Evolutionary conservation across 37 sponge, comb jelly and placozoan genomes (phyloP).

Genomic region (Mnemiopsis leidyi): DNA sequence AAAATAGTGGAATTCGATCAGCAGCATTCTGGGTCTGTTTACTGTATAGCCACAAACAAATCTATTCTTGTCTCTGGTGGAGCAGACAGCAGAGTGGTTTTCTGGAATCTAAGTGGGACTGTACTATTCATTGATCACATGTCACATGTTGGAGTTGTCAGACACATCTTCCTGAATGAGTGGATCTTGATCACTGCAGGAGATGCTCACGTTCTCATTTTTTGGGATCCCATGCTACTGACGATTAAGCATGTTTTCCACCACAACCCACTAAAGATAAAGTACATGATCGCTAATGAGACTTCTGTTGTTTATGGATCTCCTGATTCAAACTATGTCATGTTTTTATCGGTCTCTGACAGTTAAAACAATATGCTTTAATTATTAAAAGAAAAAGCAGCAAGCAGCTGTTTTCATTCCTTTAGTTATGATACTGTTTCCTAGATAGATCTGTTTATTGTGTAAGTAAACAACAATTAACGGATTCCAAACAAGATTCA

Average conservation of each 20-base stretch:
- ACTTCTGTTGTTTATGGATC: neutral
- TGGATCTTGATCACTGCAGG: conserved; percentile 48
- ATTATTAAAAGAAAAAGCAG: too few relatives aligned
- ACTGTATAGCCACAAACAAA: conserved; percentile 25
- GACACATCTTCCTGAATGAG: conserved; percentile 37
- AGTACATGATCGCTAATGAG: neutral
- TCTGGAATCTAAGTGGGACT: neutral
- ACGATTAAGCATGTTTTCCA: neutral
- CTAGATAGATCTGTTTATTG: too few relatives aligned
- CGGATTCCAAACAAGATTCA: too few relatives aligned
- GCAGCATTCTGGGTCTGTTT: conserved; percentile 2
- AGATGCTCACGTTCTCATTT: conserved; percentile 35
- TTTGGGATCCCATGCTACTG: neutral
- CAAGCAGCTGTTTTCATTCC: too few relatives aligned
- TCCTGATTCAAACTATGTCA: conserved; percentile 44
- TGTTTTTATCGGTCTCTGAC: neutral
- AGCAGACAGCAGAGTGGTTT: neutral
- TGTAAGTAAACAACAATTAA: too few relatives aligned
- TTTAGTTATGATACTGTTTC: too few relatives aligned
- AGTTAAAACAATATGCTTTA: neutral
- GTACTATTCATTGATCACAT: neutral
- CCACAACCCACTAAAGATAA: conserved; percentile 40
- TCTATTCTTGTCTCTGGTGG: conserved; percentile 25
- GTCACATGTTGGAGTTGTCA: conserved; percentile 20
- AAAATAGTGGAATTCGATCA: neutral